A percentile compares a stretch with the other conserved stretches of the same genome.
These are phyloP conservation scores for Artibeus lituratus DNA, from an alignment of 2,797 vertebrate species.

Conservation along the genomic window DNA sequence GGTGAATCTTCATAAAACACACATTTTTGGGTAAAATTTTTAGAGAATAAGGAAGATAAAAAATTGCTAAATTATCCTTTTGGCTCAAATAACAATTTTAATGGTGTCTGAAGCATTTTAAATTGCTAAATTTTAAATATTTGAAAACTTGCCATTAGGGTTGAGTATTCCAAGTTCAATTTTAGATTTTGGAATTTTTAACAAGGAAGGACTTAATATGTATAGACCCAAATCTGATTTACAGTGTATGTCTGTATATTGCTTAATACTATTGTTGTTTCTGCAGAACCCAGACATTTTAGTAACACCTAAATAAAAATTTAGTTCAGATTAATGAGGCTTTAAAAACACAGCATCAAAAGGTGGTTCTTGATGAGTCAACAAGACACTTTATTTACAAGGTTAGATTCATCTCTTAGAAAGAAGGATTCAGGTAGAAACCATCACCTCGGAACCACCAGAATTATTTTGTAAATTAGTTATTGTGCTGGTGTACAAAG, in stretches of 20 bases:
- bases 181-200: constrained; percentile 54
- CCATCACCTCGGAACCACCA: not conserved
- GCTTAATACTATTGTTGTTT: not conserved
- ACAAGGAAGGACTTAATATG: constrained; percentile 8
- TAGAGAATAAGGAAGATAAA: not conserved
- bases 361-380: not conserved
- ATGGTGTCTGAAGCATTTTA: constrained; percentile 42
- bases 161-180: constrained; percentile 42
- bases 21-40: constrained; percentile 1
- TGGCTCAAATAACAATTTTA: constrained; percentile 35
- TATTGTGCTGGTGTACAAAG: not conserved
- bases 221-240: not conserved
- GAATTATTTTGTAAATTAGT: not conserved
- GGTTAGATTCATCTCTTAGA: not conserved
- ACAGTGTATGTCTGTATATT: not conserved
- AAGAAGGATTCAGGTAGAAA: not conserved
- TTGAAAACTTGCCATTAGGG: constrained; percentile 26
- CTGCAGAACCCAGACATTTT: not conserved
- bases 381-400: not conserved
- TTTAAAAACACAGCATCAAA: constrained; percentile 3
- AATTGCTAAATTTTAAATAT: constrained; percentile 30
- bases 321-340: constrained; percentile 25
- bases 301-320: not conserved
- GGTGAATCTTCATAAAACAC: not conserved
- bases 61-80: constrained; percentile 21